Evolutionary conservation across 1,140 invertebrate genomes (phyloP).

Genomic region (Apocrypta bakeri): DNA sequence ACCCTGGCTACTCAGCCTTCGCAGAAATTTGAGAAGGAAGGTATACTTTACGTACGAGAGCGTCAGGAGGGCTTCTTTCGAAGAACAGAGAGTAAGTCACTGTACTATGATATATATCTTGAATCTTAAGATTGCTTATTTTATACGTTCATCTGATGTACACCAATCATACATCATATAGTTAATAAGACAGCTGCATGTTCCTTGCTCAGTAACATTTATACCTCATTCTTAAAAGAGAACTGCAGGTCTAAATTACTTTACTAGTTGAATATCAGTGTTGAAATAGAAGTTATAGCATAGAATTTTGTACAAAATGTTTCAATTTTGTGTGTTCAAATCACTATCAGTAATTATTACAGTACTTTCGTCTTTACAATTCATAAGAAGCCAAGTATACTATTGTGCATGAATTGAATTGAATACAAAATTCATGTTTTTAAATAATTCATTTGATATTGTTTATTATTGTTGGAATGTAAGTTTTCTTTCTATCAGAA

Average conservation of each 20-base stretch:
- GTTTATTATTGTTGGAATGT: constrained; percentile 27
- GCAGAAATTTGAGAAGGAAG: constrained; percentile 94
- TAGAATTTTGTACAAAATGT: constrained; percentile 8
- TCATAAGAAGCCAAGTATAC: constrained; percentile 16
- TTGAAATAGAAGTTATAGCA: constrained; percentile 20
- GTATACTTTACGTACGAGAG: constrained; percentile 89
- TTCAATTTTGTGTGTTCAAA: not conserved
- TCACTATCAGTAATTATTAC: not conserved
- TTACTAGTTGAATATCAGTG: constrained; percentile 21
- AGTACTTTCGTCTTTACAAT: constrained; percentile 11
- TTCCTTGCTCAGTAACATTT: constrained; percentile 33
- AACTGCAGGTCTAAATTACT: constrained; percentile 24
- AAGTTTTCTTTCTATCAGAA: not conserved
- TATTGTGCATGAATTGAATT: constrained; percentile 27
- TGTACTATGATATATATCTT: constrained; percentile 27
- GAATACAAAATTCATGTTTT: constrained; percentile 18
- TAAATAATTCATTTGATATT: constrained; percentile 24
- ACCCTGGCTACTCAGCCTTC: constrained; percentile 89
- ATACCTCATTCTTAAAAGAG: not conserved
- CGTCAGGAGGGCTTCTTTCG: constrained; percentile 94
- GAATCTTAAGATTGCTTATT: constrained; percentile 32
- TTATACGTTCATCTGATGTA: constrained; percentile 32
- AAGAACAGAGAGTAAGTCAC: constrained; percentile 87
- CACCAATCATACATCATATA: constrained; percentile 38
- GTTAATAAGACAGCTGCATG: constrained; percentile 47